Conservation (phyloP, 2,797 vertebrate species). For the Eulemur rubriventer region DNA sequence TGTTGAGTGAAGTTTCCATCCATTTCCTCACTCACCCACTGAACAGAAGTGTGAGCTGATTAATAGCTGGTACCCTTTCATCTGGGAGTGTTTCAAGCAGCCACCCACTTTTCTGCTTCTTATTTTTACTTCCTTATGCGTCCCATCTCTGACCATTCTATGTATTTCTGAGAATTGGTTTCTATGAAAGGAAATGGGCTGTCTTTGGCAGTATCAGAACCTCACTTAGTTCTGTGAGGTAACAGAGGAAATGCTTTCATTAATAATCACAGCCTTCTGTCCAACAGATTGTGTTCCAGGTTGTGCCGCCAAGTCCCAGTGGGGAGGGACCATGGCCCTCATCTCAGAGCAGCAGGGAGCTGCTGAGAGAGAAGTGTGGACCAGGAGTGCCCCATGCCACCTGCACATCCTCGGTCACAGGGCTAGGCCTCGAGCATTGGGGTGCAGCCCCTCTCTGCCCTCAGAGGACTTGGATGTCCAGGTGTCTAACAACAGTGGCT, state of each 20-base stretch:
- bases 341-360: conserved; percentile 38
- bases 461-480: background rate
- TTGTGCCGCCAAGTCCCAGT: conserved; percentile 61
- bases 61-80: conserved; percentile 51
- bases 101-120: conserved; percentile 24
- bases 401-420: background rate
- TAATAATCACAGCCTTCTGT: conserved; percentile 72
- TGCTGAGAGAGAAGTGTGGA: background rate
- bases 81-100: background rate
- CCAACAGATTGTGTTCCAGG: conserved; percentile 68
- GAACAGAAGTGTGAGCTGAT: conserved; percentile 38
- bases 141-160: background rate
- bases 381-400: background rate
- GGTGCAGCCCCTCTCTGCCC: background rate
- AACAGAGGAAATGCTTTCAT: conserved; percentile 65
- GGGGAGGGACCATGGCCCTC: conserved; percentile 30
- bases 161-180: conserved; percentile 35
- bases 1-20: background rate
- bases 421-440: background rate
- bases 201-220: conserved; percentile 9
- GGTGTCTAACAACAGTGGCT: background rate
- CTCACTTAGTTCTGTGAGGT: conserved; percentile 25
- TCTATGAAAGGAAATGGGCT: conserved; percentile 50
- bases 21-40: background rate
- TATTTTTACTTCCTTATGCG: conserved; percentile 45